Evolutionary conservation across 2,888 invertebrate genomes (phyloP), one percentile per base, ranked within the genome.

Genomic region (Sthenelais limicola): DNA sequence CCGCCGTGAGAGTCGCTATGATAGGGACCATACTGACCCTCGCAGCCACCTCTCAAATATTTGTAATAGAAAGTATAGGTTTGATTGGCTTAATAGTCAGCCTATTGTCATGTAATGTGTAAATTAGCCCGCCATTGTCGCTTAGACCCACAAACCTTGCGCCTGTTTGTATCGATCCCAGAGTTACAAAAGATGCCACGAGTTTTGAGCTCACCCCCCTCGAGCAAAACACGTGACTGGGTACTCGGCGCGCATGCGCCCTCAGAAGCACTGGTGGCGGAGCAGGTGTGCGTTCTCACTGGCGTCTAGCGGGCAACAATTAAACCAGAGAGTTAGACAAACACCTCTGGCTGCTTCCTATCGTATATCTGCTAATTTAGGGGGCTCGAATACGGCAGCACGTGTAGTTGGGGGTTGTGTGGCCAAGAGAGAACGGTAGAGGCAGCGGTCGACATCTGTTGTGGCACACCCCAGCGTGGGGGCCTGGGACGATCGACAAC

Each of bases 331-430:
- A 18, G 18, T 12, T 12, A 21, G 21, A 24, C 24, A 35, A 62
- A 62, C 62, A 62, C 15, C 62, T 62, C 24, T 43, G 4, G 21
- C 24, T 12, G 30, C 12, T 7, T 9, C 56, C 21, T 35, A 62
- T 62, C 62, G 38, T 35, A 38, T 62, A 62, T 62, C 62, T 62
- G 62, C 62, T 62, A 62, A 62, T 62, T 62, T 62, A 43, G 62
- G 35, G 5, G n/a, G 38, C 38, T 35, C 62, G 24, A 43, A 62
- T 62, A 62, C 38, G n/a, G n/a, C n/a, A n/a, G n/a, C n/a, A n/a
- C n/a, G n/a, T n/a, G n/a, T n/a, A n/a, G n/a, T n/a, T n/a, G 49
- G 49, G n/a, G n/a, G n/a, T 7, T 49, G 49, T 18, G 5, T 5
- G 49, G 49, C 7, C 21, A 49, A n/a, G n/a, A n/a, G n/a, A n/a